Conservation (phyloP, 1,140 invertebrate species). For the Anadara kagoshimensis region DNA sequence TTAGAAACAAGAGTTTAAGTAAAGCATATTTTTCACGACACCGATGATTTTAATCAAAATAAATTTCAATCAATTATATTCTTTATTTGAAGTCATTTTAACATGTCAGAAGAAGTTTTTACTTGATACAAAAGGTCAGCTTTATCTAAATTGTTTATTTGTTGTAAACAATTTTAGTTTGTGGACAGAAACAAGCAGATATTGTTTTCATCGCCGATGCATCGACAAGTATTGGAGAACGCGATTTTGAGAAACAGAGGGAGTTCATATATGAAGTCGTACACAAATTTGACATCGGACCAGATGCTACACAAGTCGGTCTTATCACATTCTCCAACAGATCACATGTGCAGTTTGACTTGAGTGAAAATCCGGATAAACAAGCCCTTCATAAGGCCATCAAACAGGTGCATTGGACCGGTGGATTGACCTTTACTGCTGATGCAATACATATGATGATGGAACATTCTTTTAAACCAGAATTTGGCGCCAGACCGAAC, state of each 20-base stretch:
- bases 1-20: no score
- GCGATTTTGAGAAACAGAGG: slow-evolving; percentile 21
- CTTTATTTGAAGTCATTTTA: no score
- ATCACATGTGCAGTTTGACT: background rate
- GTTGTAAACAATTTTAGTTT: background rate
- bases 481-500: background rate
- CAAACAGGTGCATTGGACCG: background rate
- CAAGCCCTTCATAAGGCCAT: slow-evolving; percentile 1
- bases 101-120: no score
- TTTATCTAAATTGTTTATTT: background rate
- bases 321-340: slow-evolving; percentile 26
- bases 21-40: no score
- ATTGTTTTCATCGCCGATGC: slow-evolving; percentile 48
- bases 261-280: slow-evolving; percentile 25
- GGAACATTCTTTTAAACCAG: background rate
- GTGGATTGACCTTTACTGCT: background rate
- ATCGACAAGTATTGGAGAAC: slow-evolving; percentile 47
- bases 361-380: background rate
- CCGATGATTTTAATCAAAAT: no score
- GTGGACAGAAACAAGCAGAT: slow-evolving; percentile 33
- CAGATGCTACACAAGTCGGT: slow-evolving; percentile 32
- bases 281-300: slow-evolving; percentile 19
- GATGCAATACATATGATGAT: background rate
- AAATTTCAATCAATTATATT: no score
- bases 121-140: no score